Base-by-base conservation (phyloP, 2,888 invertebrate species). In the Caenorhabditis macrosperma region DNA sequence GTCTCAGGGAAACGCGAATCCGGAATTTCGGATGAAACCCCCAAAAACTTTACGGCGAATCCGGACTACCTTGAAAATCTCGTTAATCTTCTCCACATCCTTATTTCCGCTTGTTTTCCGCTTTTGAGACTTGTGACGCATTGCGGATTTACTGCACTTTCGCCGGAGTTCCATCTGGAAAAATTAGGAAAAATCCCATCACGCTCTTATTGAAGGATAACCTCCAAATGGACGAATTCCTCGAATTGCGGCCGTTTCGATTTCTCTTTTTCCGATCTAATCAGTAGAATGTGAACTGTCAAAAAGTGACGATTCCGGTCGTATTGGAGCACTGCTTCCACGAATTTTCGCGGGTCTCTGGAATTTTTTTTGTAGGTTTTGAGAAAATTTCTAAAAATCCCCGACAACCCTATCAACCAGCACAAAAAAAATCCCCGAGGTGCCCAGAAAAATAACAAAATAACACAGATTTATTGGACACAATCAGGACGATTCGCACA, bases 81-180 rank as follows among this genome's bases (percentile, higher is more conserved):
- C 76, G 26, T 76, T 76, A 15, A 76, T 38, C 46, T 76, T 63
- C 35, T 76, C 76, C 10, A 76, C 68, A 35, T 68, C 68, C 17
- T 57, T 55, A 17, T 24, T 50, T 2, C 44, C 28, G 0, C 7
- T 17, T 0, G 75, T 57, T 17, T 48, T 54, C 4, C 76, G 33
- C 41, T 76, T 76, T 30, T 68, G 76, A 3, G 71, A 72, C 24
- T 78, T 78, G 50, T 78, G 78, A 38, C 78, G 52, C 78, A 78
- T 72, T 38, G 66, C 61, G 20, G 71, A 61, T 61, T 60, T 63
- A 17, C 55, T 61, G 44, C 66, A 78, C 33, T 71, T 78, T 24
- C 71, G 66, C 5, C 78, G 78, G 50, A 78, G 66, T 30, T 78
- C 78, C 66, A 76, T 61, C 76, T 68, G 46, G n/a, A n/a, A n/a